A percentile compares a stretch with the other conserved stretches of the same genome.
Evolutionary conservation across 1,140 invertebrate species (phyloP).

Genomic region (Drosophila parabipectinata): DNA sequence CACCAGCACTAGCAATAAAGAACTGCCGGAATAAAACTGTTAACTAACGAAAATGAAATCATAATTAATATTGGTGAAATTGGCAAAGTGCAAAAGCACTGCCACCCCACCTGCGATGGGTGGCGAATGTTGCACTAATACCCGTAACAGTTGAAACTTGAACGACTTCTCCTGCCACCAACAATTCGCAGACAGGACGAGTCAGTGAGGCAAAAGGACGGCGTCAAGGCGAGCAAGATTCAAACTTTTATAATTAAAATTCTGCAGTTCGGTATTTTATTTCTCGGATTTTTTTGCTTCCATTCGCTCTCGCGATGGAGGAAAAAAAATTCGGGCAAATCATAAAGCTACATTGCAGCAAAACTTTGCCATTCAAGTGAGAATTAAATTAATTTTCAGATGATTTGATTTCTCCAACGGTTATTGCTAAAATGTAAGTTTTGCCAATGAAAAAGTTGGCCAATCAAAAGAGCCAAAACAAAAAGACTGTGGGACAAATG

Average conservation of each 20-base stretch:
- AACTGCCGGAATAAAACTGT: conserved; percentile 34
- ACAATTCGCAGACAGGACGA: conserved; percentile 16
- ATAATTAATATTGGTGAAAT: conserved; percentile 81
- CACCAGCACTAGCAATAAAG: conserved; percentile 21
- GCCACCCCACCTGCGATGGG: background rate
- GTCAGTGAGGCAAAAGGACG: conserved; percentile 30
- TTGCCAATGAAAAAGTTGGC: conserved; percentile 34
- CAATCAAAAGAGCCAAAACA: conserved; percentile 4
- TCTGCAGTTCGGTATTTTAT: conserved; percentile 49
- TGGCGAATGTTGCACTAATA: conserved; percentile 43
- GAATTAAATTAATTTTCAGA: conserved; percentile 83
- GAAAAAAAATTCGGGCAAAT: conserved; percentile 52
- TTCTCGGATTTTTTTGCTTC: conserved; percentile 18
- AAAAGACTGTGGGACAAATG: conserved; percentile 21
- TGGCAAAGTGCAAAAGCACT: conserved; percentile 55
- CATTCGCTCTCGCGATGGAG: conserved; percentile 9
- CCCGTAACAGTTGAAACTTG: conserved; percentile 39
- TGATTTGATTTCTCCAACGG: conserved; percentile 73
- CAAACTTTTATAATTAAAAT: conserved; percentile 83
- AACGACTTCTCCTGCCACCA: conserved; percentile 2
- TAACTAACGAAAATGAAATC: conserved; percentile 67
- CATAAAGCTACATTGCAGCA: conserved; percentile 69
- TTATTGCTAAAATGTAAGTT: conserved; percentile 54
- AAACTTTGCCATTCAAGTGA: conserved; percentile 67
- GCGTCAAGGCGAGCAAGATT: conserved; percentile 69